Percentiles rank a stretch among this genome's conserved stretches.
These are phyloP conservation scores for Hydrozoanthus tunicans DNA, from an alignment of 64 coral and sea anemone species.

Conservation along the genomic window DNA sequence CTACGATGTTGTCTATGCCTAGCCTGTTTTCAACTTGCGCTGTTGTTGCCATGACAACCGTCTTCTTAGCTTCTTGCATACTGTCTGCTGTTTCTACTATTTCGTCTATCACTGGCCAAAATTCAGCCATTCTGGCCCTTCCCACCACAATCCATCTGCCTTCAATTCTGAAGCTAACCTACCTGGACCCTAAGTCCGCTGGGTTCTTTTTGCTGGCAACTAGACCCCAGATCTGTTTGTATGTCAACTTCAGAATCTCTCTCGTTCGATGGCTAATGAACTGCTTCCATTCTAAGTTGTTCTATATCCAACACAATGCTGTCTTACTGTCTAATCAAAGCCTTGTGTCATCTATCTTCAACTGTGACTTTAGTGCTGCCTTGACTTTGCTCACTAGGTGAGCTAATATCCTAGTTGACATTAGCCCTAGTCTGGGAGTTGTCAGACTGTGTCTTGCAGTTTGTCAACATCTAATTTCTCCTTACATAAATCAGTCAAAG, in stretches of 20 bases:
- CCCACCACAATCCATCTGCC: constrained; percentile 26
- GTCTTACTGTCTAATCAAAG: constrained; percentile 34
- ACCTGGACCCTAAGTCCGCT: constrained; percentile 18
- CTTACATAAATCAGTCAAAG: no score
- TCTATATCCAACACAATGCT: constrained; percentile 7
- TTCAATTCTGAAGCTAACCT: neutral
- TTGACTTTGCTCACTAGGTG: no score
- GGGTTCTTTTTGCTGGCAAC: neutral
- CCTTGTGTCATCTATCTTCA: neutral
- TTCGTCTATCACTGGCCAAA: constrained; percentile 26
- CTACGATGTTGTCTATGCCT: no score
- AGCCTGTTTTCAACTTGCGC: neutral
- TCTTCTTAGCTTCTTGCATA: constrained; percentile 48
- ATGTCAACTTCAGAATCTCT: constrained; percentile 3
- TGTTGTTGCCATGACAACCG: constrained; percentile 8
- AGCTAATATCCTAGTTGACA: no score
- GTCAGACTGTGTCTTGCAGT: no score
- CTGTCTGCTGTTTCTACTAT: constrained; percentile 18
- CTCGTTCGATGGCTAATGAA: constrained; percentile 11
- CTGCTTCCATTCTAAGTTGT: constrained; percentile 16
- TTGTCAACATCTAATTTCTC: no score
- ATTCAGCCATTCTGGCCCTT: constrained; percentile 29
- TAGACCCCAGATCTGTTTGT: neutral
- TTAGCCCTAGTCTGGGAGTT: no score
- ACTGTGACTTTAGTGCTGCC: no score